Conservation (phyloP, 2,888 invertebrate species). For the Melieria omissa region DNA sequence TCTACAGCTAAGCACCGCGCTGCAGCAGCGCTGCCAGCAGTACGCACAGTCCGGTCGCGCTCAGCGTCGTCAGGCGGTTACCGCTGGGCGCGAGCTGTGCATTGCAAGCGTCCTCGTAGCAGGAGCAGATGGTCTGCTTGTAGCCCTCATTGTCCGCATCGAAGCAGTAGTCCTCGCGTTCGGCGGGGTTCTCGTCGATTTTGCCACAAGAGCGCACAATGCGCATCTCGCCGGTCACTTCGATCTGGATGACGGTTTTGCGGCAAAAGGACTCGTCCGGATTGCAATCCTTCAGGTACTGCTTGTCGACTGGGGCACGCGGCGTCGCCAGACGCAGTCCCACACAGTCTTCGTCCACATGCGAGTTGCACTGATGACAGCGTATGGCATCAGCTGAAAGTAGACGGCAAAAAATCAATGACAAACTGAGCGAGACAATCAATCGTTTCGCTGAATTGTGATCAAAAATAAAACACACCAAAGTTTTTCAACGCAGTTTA, state of each 20-base stretch:
- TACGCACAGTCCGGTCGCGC: conserved; percentile 39
- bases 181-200: conserved; percentile 61
- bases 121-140: conserved; percentile 73
- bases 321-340: conserved; percentile 70
- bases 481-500: too few relatives aligned
- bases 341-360: conserved; percentile 74
- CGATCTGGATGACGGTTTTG: conserved; percentile 75
- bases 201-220: conserved; percentile 74
- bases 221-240: conserved; percentile 64
- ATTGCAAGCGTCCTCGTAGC: conserved; percentile 74
- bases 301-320: conserved; percentile 63
- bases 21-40: conserved; percentile 46
- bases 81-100: conserved; percentile 39
- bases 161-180: conserved; percentile 68
- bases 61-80: conserved; percentile 37
- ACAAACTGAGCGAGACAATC: background rate
- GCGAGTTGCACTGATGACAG: conserved; percentile 82
- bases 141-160: conserved; percentile 75
- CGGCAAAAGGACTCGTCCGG: conserved; percentile 71
- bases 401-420: conserved; percentile 29
- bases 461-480: too few relatives aligned
- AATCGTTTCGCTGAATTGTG: background rate
- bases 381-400: conserved; percentile 69
- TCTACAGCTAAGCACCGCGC: conserved; percentile 30
- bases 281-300: conserved; percentile 68